Conservation (phyloP, 2,797 vertebrate species). For the Anguilla megastoma region DNA sequence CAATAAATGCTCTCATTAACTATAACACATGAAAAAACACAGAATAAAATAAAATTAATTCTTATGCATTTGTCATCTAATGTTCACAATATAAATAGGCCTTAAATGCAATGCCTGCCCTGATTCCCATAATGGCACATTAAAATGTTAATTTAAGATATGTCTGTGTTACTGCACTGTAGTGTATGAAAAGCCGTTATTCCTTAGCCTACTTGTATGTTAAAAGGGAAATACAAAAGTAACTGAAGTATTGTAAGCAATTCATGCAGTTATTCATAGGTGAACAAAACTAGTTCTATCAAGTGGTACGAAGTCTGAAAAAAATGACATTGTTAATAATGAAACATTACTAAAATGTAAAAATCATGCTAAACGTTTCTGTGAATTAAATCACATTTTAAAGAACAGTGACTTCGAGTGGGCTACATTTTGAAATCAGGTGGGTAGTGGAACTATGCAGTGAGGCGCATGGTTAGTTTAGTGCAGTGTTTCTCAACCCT, state of each 20-base stretch:
- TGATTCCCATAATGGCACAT: neutral
- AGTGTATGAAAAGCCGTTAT: neutral
- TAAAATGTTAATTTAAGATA: neutral
- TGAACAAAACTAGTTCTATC: neutral
- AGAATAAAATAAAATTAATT: too few relatives aligned
- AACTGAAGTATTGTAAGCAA: neutral
- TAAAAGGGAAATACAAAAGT: neutral
- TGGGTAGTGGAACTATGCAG: neutral
- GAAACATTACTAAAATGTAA: neutral
- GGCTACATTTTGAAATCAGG: neutral
- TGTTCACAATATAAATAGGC: neutral
- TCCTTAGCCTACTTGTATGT: neutral
- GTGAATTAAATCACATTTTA: neutral
- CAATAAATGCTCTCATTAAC: neutral
- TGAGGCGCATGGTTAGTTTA: neutral
- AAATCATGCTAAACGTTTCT: neutral
- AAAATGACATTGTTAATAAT: neutral
- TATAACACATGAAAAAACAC: neutral
- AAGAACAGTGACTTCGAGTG: too few relatives aligned
- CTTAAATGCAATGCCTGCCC: neutral
- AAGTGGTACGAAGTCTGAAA: neutral
- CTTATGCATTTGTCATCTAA: neutral
- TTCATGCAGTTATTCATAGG: neutral
- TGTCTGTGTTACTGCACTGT: neutral
- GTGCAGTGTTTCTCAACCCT: too few relatives aligned